Percentiles rank a stretch among this genome's conserved stretches.
These are phyloP conservation scores for Ennomos fuscantarius DNA, from an alignment of 2,888 invertebrate genomes.

Conservation along the genomic window DNA sequence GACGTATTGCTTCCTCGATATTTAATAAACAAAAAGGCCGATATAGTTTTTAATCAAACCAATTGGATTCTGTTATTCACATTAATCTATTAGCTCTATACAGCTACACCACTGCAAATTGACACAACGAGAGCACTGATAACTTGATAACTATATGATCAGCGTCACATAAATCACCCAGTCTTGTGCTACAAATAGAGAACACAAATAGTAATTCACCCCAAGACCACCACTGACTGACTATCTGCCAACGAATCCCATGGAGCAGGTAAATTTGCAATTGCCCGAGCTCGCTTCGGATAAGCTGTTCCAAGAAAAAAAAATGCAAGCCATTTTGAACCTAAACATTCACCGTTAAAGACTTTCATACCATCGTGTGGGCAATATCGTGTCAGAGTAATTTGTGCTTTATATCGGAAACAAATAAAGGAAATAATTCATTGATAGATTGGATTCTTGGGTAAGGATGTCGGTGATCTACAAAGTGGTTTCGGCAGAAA, in stretches of 20 bases:
- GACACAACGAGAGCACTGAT: conserved; percentile 11
- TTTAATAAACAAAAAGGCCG: conserved; percentile 16
- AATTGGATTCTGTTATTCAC: conserved; percentile 15
- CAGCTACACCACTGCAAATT: conserved; percentile 15
- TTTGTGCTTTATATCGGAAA: conserved; percentile 48
- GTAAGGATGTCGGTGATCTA: conserved; percentile 56
- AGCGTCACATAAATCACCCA: conserved; percentile 38
- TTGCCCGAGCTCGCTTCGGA: conserved; percentile 56
- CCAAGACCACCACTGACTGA: conserved; percentile 42
- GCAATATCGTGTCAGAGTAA: conserved; percentile 37
- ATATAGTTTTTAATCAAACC: conserved; percentile 10
- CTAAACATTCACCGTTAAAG: conserved; percentile 44
- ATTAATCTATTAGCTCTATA: conserved; percentile 13
- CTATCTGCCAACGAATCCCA: conserved; percentile 55
- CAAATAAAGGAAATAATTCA: conserved; percentile 52
- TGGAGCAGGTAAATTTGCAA: conserved; percentile 72
- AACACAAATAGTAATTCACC: conserved; percentile 42
- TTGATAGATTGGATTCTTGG: conserved; percentile 42
- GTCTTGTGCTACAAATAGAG: conserved; percentile 39
- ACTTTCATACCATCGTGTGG: conserved; percentile 34
- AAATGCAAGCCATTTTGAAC: conserved; percentile 54
- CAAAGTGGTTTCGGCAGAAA: conserved; percentile 51
- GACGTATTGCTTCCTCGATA: conserved; percentile 27
- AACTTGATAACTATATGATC: conserved; percentile 12
- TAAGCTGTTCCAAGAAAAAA: conserved; percentile 48